These are phyloP conservation scores for Tapirus terrestris DNA, from an alignment of 2,113 vertebrate species.

Conservation along the genomic window DNA sequence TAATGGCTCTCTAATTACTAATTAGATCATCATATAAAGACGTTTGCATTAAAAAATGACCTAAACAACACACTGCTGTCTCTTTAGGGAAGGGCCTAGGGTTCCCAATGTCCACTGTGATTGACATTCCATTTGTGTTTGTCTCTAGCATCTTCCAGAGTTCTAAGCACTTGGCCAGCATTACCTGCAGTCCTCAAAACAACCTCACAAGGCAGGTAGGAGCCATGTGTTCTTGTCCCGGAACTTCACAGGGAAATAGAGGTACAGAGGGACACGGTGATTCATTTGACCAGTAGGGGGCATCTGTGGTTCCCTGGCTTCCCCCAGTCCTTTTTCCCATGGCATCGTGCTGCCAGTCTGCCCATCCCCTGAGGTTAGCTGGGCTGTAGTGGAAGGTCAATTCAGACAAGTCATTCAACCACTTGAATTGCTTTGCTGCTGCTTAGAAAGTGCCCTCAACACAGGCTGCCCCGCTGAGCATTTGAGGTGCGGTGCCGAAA, in stretches of 20 bases:
- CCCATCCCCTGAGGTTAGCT: background rate
- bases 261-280: background rate
- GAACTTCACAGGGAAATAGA: background rate
- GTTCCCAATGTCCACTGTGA: background rate
- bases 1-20: background rate
- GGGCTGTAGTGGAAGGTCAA: background rate
- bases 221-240: background rate
- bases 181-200: background rate
- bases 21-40: background rate
- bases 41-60: background rate
- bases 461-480: background rate
- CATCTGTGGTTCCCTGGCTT: background rate
- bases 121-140: background rate
- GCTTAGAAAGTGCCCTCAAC: background rate
- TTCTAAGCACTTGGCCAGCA: background rate
- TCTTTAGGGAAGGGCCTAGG: background rate
- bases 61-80: background rate
- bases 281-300: background rate
- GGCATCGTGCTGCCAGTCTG: background rate
- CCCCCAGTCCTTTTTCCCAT: background rate
- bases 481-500: slow-evolving; percentile 58
- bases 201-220: background rate
- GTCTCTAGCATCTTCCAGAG: background rate
- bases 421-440: background rate
- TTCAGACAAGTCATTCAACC: slow-evolving; percentile 30